A percentile compares a stretch with the other conserved stretches of the same genome.
These are phyloP conservation scores for Epizoanthus fatuus DNA, from an alignment of 92 coral and sea anemone species.

Conservation along the genomic window DNA sequence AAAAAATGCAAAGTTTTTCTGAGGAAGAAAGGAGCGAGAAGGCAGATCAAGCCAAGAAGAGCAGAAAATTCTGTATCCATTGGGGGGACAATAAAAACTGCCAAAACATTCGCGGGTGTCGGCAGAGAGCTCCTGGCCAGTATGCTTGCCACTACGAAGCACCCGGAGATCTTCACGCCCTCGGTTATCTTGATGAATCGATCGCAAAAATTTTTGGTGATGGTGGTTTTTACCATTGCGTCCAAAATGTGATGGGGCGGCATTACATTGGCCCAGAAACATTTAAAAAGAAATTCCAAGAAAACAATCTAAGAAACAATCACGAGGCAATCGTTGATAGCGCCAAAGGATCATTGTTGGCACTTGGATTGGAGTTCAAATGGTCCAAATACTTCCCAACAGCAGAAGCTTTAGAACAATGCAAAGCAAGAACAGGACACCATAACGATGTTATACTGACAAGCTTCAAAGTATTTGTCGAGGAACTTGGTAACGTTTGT, in stretches of 20 bases:
- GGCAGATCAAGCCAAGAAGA: neutral
- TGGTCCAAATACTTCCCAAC: conserved; percentile 3
- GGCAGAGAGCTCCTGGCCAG: conserved; percentile 34
- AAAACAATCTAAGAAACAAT: conserved; percentile 19
- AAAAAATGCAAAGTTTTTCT: neutral
- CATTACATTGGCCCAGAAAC: conserved; percentile 27
- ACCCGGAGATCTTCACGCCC: conserved; percentile 46
- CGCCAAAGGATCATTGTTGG: conserved; percentile 16
- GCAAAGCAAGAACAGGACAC: conserved; percentile 2
- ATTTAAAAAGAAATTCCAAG: conserved; percentile 22
- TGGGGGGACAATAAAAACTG: conserved; percentile 18
- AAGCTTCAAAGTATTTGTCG: conserved; percentile 1
- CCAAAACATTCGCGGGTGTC: conserved; percentile 21
- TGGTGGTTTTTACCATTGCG: conserved; percentile 34
- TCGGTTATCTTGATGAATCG: conserved; percentile 30
- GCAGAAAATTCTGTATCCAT: neutral
- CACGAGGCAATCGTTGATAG: conserved; percentile 15
- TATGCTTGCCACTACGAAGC: conserved; percentile 22
- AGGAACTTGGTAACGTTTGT: neutral
- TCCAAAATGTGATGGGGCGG: conserved; percentile 19
- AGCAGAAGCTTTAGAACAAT: neutral
- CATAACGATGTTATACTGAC: neutral
- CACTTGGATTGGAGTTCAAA: conserved; percentile 2
- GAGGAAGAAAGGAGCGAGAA: neutral
- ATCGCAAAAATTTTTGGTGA: conserved; percentile 23